Evolutionary conservation across 1,140 invertebrate genomes (phyloP).

Genomic region (Cyrtorhinus lividipennis): DNA sequence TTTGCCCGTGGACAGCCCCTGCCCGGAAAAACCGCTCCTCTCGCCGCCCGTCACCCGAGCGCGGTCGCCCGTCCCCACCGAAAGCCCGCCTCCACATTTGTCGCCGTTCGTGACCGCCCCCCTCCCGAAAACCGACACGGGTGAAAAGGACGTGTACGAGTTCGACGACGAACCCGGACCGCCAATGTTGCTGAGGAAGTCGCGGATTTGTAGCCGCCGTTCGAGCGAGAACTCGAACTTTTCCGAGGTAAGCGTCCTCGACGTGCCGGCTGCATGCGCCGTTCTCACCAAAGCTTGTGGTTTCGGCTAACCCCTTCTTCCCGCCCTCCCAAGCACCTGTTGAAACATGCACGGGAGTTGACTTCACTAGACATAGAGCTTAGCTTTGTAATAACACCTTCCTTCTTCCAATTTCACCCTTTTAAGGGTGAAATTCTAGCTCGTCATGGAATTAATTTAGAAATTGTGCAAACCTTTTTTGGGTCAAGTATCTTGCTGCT

Average conservation of each 20-base stretch:
- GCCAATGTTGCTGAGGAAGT: slow-evolving; percentile 9
- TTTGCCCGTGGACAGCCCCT: background rate
- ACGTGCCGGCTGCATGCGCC: background rate
- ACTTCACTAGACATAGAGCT: too few species aligned
- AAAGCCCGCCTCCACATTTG: background rate
- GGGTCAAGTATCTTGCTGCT: too few species aligned
- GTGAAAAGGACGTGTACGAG: slow-evolving; percentile 34
- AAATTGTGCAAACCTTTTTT: too few species aligned
- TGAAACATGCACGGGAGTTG: too few species aligned
- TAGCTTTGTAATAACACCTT: too few species aligned
- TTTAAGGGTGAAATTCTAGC: too few species aligned
- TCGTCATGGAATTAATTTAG: too few species aligned
- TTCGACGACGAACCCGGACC: slow-evolving; percentile 30
- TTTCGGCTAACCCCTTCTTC: background rate
- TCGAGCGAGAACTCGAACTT: background rate
- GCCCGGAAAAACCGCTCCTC: background rate
- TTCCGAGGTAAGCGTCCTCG: background rate
- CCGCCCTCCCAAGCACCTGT: too few species aligned
- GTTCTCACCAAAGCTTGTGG: background rate
- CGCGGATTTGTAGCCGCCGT: background rate
- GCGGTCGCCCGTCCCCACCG: background rate
- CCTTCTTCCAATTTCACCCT: too few species aligned
- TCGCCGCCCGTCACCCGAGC: background rate
- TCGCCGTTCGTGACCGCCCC: background rate
- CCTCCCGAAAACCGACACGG: background rate